A percentile compares a stretch with the other conserved stretches of the same genome.
Conservation (phyloP, 2,113 vertebrate species). For the Chionis minor region DNA sequence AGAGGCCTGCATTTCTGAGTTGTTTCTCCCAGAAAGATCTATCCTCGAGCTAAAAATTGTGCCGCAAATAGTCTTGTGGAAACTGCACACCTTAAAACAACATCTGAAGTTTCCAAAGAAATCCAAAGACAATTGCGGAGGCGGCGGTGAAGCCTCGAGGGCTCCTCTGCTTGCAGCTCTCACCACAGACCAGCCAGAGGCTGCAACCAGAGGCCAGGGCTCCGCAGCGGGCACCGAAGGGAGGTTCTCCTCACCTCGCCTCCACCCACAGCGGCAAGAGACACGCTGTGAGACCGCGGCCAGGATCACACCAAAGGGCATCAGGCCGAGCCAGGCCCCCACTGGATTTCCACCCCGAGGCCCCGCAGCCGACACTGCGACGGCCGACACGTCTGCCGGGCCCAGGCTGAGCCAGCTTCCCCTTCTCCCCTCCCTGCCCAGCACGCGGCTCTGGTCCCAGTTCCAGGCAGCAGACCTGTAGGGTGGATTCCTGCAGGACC, state of each 20-base stretch:
- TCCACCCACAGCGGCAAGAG: background rate
- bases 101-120: background rate
- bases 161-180: background rate
- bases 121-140: background rate
- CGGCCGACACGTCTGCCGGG: background rate
- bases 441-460: accelerated
- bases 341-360: too few relatives aligned
- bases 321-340: background rate
- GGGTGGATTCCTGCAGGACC: background rate
- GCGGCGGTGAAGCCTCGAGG: background rate
- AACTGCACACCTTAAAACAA: background rate
- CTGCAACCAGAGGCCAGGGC: background rate
- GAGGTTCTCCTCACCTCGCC: background rate
- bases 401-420: too few relatives aligned
- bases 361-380: too few relatives aligned
- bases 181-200: background rate
- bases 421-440: background rate
- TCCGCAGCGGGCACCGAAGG: accelerated
- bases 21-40: background rate
- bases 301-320: accelerated
- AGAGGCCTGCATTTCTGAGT: background rate
- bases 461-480: background rate
- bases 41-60: background rate
- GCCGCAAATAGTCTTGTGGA: background rate
- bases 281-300: background rate